phyloP scores from a whole-genome alignment of 2,888 invertebrate species.

The Caenorhabditis panamensis region DNA sequence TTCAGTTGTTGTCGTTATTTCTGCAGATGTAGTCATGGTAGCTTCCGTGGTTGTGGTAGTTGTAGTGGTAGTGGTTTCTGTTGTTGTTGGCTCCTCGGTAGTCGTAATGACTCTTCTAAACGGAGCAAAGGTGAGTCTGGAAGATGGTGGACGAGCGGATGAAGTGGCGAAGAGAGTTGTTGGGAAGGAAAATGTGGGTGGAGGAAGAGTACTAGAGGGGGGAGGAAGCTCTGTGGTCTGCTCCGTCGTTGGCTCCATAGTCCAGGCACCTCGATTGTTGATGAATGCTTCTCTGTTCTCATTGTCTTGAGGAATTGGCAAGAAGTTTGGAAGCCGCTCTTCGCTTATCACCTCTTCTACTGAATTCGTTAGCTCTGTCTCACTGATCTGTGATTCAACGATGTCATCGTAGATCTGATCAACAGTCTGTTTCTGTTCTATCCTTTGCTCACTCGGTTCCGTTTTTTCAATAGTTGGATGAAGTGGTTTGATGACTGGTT shows the following conservation, averaged over 20 bases:
- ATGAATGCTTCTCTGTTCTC: slow-evolving; percentile 42
- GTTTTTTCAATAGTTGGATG: background rate
- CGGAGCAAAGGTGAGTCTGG: slow-evolving; percentile 41
- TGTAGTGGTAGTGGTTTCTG: slow-evolving; percentile 16
- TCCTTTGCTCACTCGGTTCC: background rate
- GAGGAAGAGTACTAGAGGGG: slow-evolving; percentile 34
- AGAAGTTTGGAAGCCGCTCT: slow-evolving; percentile 10
- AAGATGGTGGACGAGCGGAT: slow-evolving; percentile 18
- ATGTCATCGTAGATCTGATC: slow-evolving; percentile 62
- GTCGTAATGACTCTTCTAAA: slow-evolving; percentile 29
- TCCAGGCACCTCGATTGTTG: slow-evolving; percentile 51
- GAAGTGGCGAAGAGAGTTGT: slow-evolving; percentile 23
- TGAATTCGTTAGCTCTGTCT: slow-evolving; percentile 28
- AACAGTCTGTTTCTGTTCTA: slow-evolving; percentile 20
- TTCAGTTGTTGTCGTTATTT: slow-evolving; percentile 3
- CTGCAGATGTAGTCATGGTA: background rate
- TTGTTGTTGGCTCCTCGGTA: slow-evolving; percentile 22
- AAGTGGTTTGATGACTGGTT: slow-evolving; percentile 39
- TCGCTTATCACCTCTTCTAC: slow-evolving; percentile 14
- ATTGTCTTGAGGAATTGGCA: slow-evolving; percentile 21
- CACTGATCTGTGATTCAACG: slow-evolving; percentile 44
- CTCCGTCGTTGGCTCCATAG: slow-evolving; percentile 44
- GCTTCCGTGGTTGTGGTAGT: slow-evolving; percentile 5
- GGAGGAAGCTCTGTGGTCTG: slow-evolving; percentile 32
- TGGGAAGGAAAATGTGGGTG: slow-evolving; percentile 20